Evolutionary conservation across 1,140 invertebrate species (phyloP).

Genomic region (Aleiodes sp.): DNA sequence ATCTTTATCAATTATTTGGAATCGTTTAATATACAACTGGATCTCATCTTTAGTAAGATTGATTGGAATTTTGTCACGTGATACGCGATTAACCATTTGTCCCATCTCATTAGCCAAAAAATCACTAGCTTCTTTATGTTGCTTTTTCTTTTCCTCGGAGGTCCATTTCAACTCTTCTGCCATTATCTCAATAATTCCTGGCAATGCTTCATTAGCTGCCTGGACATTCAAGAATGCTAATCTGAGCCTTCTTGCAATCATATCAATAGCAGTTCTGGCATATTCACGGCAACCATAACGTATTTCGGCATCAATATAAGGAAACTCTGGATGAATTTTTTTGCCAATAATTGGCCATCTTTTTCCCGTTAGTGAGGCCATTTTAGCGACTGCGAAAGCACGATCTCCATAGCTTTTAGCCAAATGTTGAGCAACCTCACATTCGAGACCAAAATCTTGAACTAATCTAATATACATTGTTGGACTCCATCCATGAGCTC

Average conservation of each 20-base stretch:
- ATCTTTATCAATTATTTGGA: conserved; percentile 94
- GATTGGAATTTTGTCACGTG: conserved; percentile 88
- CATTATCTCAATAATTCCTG: conserved; percentile 94
- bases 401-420: conserved; percentile 97
- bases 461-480: conserved; percentile 98
- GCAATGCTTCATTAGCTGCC: conserved; percentile 95
- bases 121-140: conserved; percentile 81
- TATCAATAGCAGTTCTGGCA: conserved; percentile 95
- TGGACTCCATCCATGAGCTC: conserved; percentile 95
- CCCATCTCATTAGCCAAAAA: conserved; percentile 98
- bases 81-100: conserved; percentile 88
- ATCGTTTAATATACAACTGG: conserved; percentile 91
- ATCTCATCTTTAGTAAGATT: conserved; percentile 96
- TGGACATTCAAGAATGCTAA: conserved; percentile 96
- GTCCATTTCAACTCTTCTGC: conserved; percentile 95
- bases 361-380: conserved; percentile 94
- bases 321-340: conserved; percentile 96
- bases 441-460: conserved; percentile 89
- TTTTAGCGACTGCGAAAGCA: conserved; percentile 96
- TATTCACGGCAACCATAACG: conserved; percentile 95
- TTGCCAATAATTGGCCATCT: conserved; percentile 96
- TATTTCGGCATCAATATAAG: conserved; percentile 98
- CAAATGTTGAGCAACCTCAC: conserved; percentile 95
- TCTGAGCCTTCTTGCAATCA: conserved; percentile 92
- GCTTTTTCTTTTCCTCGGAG: conserved; percentile 81